A percentile compares a stretch with the other conserved stretches of the same genome.
These are phyloP conservation scores for Scortum barcoo DNA, from an alignment of 2,113 vertebrate species.

Conservation along the genomic window DNA sequence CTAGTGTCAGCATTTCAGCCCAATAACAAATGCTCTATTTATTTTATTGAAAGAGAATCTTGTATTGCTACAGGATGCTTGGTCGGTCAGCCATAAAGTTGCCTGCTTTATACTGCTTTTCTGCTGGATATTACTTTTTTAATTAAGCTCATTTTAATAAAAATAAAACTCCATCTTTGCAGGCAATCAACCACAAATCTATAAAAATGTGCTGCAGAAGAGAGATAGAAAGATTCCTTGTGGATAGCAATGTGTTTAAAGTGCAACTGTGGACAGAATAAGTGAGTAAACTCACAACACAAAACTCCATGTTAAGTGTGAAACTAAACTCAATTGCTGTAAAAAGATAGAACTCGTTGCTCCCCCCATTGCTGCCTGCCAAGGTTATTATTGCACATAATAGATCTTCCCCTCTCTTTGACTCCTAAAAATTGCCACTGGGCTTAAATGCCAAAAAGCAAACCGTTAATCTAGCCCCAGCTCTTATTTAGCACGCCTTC, in stretches of 20 bases:
- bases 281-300: conserved; percentile 5
- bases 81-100: conserved; percentile 30
- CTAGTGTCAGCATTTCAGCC: conserved; percentile 43
- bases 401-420: conserved; percentile 37
- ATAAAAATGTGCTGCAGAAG: conserved; percentile 47
- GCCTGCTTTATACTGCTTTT: conserved; percentile 22
- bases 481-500: conserved; percentile 53
- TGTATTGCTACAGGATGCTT: conserved; percentile 40
- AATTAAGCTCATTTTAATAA: conserved; percentile 57
- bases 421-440: conserved; percentile 57
- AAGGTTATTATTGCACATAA: conserved; percentile 66
- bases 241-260: conserved; percentile 34
- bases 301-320: conserved; percentile 15
- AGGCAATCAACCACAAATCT: conserved; percentile 52
- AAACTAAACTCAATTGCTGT: conserved; percentile 8
- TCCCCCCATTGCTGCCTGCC: conserved; percentile 18
- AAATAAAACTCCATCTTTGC: conserved; percentile 30
- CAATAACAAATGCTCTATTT: conserved; percentile 48
- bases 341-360: conserved; percentile 4
- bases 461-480: conserved; percentile 44
- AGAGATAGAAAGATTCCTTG: conserved; percentile 3
- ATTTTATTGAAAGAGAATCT: conserved; percentile 44
- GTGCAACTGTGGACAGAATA: conserved; percentile 27
- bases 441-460: conserved; percentile 48
- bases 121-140: conserved; percentile 42